phyloP scores from a whole-genome alignment of 2,797 vertebrate genomes.

The Pristis pectinata region DNA sequence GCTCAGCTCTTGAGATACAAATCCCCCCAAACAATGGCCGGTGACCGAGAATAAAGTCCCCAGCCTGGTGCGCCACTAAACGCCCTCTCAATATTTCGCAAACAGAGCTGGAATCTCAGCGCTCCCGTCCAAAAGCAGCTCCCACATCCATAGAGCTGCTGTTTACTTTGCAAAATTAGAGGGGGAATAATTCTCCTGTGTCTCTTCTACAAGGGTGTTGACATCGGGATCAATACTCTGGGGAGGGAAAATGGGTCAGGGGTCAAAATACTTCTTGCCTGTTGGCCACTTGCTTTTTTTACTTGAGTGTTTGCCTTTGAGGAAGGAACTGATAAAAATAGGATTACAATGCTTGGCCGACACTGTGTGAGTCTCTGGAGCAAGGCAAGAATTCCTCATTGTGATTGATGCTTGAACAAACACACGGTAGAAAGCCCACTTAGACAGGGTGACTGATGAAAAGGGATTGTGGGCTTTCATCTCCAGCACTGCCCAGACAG shows the following conservation, averaged over 20 bases:
- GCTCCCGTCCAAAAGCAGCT: background rate
- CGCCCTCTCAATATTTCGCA: background rate
- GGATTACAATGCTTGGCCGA: conserved; percentile 66
- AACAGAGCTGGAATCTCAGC: too few relatives aligned
- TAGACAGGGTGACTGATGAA: conserved; percentile 55
- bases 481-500: conserved; percentile 40
- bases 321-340: conserved; percentile 79
- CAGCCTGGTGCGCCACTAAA: background rate
- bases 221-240: too few relatives aligned
- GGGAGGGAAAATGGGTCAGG: background rate
- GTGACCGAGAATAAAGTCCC: background rate
- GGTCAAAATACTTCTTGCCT: conserved; percentile 66
- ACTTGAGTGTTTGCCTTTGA: conserved; percentile 65
- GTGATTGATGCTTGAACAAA: conserved; percentile 74
- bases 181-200: background rate
- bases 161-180: background rate
- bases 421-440: conserved; percentile 61
- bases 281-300: conserved; percentile 52
- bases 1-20: background rate
- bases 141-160: background rate
- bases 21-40: background rate
- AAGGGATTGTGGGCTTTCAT: conserved; percentile 51
- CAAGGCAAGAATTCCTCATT: conserved; percentile 48
- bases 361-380: conserved; percentile 50
- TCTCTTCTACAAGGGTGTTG: background rate